Evolutionary conservation across 2,888 invertebrate genomes (phyloP).

Genomic region (Phragmatobia fuliginosa): DNA sequence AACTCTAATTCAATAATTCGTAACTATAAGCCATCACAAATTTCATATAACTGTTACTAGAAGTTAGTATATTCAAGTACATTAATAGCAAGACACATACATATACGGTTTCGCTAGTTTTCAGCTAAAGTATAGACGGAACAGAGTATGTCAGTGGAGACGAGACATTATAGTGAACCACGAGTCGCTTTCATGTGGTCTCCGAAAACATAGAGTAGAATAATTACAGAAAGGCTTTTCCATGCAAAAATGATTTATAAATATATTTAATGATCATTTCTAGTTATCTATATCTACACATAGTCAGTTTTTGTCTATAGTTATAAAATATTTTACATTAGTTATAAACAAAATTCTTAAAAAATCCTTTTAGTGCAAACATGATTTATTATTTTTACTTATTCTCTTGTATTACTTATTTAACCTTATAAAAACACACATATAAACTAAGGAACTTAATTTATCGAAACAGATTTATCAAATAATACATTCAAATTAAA

Average conservation of each 20-base stretch:
- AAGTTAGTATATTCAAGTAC: conserved; percentile 37
- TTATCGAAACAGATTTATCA: neutral
- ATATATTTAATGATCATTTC: neutral
- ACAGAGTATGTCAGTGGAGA: conserved; percentile 39
- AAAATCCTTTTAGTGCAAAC: neutral
- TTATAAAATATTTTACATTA: neutral
- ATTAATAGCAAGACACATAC: conserved; percentile 36
- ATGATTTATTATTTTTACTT: no score
- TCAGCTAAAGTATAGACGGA: conserved; percentile 35
- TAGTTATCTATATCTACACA: neutral
- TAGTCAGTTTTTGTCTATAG: neutral
- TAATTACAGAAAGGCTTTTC: conserved; percentile 21
- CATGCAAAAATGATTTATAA: neutral
- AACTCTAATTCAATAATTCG: neutral
- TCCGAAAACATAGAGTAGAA: conserved; percentile 29
- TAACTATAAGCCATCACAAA: neutral
- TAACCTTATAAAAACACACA: neutral
- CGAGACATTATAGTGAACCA: conserved; percentile 29
- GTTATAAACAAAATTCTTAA: neutral
- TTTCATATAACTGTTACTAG: conserved; percentile 23
- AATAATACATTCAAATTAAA: neutral
- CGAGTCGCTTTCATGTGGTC: conserved; percentile 38
- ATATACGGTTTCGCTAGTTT: conserved; percentile 37
- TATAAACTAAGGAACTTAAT: no score
- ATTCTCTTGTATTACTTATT: no score